Evolutionary conservation across 2,113 vertebrate species (phyloP), one percentile per base, ranked within the genome.

Genomic region (Rynchops niger): DNA sequence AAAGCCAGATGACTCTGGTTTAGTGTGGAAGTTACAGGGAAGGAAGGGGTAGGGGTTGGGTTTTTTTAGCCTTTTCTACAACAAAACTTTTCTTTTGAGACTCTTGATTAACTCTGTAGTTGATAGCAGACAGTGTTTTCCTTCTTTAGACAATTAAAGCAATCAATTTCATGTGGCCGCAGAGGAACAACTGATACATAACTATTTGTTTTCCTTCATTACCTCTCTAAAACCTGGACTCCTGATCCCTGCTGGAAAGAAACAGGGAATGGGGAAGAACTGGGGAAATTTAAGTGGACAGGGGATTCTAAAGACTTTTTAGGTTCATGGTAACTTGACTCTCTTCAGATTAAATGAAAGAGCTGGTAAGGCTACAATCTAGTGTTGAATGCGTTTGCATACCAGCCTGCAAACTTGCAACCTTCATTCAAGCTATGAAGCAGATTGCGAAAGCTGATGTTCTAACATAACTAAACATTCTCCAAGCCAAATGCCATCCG

Each of bases 271-370:
- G 10, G 26, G 17, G 26, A 89, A 26, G 53, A 82, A 69, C 8
- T 2, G 11, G 10, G 3, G 3, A 17, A 76, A 80, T 62, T 53
- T 52, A 82, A 71, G 36, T 32, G 43, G 18, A 43, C 14, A 40
- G 5, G 21, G 13, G 7, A 61, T 71, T 95, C n/a, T 61, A 34
- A 71, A 95, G 36, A 22, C 34, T 63, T 88, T 47, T 59, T 43
- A 26, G 79, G 15, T 58, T 92, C 34, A 10, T 29, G 53, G 58
- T 61, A 96, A 94, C 58, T 72, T 56, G 66, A 82, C 11, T 47
- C 52, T 63, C 30, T 84, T 65, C 53, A 72, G 36, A 66, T 91
- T 71, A 91, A 93, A 94, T 29, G 59, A 63, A 79, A 79, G 38
- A 55, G 42, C 14, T 66, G 47, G 3, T 79, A 63, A 82, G 14